These are phyloP conservation scores for Scortum barcoo DNA, from an alignment of 2,113 vertebrate species.

Conservation along the genomic window DNA sequence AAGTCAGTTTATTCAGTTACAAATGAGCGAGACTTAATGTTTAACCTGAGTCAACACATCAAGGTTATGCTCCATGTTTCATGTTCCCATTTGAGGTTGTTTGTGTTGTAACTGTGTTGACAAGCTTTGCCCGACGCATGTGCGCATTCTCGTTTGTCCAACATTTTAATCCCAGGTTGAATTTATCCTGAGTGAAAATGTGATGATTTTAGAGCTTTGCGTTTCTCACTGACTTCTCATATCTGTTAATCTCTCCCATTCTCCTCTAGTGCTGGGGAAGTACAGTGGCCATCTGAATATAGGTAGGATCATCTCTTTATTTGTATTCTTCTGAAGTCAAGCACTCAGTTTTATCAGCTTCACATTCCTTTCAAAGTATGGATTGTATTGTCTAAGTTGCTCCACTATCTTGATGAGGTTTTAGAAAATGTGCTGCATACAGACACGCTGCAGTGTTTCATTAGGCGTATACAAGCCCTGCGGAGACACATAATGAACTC, in stretches of 20 bases:
- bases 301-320: slow-evolving; percentile 79
- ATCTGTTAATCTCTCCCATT: slow-evolving; percentile 34
- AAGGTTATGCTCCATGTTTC: slow-evolving; percentile 48
- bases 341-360: background rate
- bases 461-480: slow-evolving; percentile 26
- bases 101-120: slow-evolving; percentile 11
- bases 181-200: background rate
- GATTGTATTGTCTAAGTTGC: background rate
- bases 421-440: slow-evolving; percentile 19
- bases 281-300: slow-evolving; percentile 94
- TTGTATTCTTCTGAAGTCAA: background rate
- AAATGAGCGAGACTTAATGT: slow-evolving; percentile 52
- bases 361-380: background rate
- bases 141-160: slow-evolving; percentile 10
- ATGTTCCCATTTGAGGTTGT: slow-evolving; percentile 18
- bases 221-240: slow-evolving; percentile 1
- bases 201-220: background rate
- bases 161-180: background rate
- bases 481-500: slow-evolving; percentile 46
- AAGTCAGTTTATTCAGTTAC: slow-evolving; percentile 51
- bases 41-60: slow-evolving; percentile 70
- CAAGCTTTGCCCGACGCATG: background rate
- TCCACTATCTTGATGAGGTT: slow-evolving; percentile 36
- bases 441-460: slow-evolving; percentile 36
- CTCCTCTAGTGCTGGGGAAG: slow-evolving; percentile 91